These are phyloP conservation scores for Microcebus murinus DNA, from an alignment of 2,113 vertebrate species.

Conservation along the genomic window DNA sequence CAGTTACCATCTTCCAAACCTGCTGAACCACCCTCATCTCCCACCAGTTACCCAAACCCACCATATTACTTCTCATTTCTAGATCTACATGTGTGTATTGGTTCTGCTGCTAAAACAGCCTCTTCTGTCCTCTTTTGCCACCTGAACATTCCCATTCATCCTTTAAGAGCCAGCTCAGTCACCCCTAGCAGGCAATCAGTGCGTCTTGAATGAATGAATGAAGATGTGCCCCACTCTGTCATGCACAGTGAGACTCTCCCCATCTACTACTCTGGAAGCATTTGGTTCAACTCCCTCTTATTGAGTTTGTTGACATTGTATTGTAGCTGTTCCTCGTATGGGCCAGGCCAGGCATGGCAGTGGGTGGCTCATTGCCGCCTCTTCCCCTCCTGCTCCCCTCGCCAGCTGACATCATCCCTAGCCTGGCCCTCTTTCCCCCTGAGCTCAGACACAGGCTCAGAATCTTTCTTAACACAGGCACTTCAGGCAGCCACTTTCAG, in stretches of 20 bases:
- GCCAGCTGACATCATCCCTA: not conserved
- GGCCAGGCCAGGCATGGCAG: not conserved
- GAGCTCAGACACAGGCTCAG: not conserved
- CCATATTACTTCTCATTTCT: not conserved
- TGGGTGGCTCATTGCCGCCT: rapidly evolving
- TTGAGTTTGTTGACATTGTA: not conserved
- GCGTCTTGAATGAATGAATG: not conserved
- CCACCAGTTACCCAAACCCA: not conserved
- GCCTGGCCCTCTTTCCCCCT: not conserved
- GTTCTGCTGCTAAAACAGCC: not conserved
- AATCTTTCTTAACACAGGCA: not conserved
- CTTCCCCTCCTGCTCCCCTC: too few relatives aligned
- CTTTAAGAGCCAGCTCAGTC: not conserved
- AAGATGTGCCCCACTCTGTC: not conserved
- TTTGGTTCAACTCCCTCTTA: rapidly evolving
- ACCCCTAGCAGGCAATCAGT: too few relatives aligned
- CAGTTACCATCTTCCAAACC: not conserved
- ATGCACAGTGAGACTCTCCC: not conserved
- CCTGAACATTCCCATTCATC: not conserved
- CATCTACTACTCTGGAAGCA: not conserved
- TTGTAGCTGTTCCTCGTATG: not conserved
- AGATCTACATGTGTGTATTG: rapidly evolving
- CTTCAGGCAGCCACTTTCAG: not conserved
- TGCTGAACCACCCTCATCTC: not conserved
- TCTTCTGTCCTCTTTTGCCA: not conserved